These are phyloP conservation scores for Baronia brevicornis DNA, from an alignment of 2,888 invertebrate species.

Conservation along the genomic window DNA sequence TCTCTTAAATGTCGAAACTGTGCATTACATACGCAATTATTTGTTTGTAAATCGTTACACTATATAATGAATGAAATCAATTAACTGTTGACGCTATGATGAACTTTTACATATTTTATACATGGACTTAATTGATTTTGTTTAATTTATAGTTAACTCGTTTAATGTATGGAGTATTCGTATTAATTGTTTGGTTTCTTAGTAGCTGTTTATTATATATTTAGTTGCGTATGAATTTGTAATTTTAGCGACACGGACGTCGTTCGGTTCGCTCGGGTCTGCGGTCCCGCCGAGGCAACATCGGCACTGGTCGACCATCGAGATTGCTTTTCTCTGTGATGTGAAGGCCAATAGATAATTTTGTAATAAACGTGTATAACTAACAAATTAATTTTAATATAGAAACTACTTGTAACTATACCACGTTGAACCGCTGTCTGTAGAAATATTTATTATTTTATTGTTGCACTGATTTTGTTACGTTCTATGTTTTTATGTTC, in stretches of 20 bases:
- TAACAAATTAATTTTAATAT: slow-evolving; percentile 60
- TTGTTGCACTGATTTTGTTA: slow-evolving; percentile 68
- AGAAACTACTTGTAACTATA: slow-evolving; percentile 65
- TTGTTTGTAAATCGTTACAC: too few relatives aligned
- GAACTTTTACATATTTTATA: too few relatives aligned
- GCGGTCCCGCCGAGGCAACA: slow-evolving; percentile 20
- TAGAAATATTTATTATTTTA: slow-evolving; percentile 70
- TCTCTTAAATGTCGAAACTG: too few relatives aligned
- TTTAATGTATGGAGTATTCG: too few relatives aligned
- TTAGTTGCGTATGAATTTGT: too few relatives aligned
- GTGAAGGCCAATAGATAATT: slow-evolving; percentile 72
- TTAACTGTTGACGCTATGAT: too few relatives aligned
- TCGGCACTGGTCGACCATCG: slow-evolving; percentile 37
- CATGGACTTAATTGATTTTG: too few relatives aligned
- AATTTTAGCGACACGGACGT: slow-evolving; percentile 6
- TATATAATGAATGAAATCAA: too few relatives aligned
- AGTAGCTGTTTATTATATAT: too few relatives aligned
- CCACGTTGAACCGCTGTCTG: slow-evolving; percentile 68
- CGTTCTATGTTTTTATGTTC: slow-evolving; percentile 73
- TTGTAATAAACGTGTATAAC: slow-evolving; percentile 69
- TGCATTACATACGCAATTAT: too few relatives aligned
- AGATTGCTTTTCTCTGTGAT: slow-evolving; percentile 69
- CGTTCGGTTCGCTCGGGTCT: slow-evolving; percentile 14
- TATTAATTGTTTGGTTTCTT: too few relatives aligned
- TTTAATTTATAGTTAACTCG: not conserved